Percentiles rank a stretch among this genome's conserved stretches.
Evolutionary conservation across 2,888 invertebrate species (phyloP).

Genomic region (Endomychus coccineus): DNA sequence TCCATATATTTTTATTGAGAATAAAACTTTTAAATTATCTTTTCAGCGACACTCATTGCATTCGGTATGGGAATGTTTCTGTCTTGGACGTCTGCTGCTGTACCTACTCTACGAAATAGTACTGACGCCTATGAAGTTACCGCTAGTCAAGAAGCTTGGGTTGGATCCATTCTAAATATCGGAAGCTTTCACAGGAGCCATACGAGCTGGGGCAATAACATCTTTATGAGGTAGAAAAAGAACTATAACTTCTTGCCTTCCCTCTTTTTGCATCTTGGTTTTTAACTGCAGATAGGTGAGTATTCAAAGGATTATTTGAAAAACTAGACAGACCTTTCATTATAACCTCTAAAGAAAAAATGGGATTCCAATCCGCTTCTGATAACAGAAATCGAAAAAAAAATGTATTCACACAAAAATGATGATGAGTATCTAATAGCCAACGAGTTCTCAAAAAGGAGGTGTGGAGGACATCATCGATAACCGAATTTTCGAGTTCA

Average conservation of each 20-base stretch:
- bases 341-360: too few species aligned
- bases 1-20: too few species aligned
- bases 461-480: too few species aligned
- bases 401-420: too few species aligned
- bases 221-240: constrained; percentile 51
- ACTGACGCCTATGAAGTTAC: constrained; percentile 23
- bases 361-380: too few species aligned
- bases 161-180: constrained; percentile 49
- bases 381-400: too few species aligned
- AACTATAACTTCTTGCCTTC: constrained; percentile 46
- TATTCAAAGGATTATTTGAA: too few species aligned
- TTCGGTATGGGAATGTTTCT: constrained; percentile 52
- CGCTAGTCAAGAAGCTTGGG: constrained; percentile 47
- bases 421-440: too few species aligned
- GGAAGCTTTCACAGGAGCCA: constrained; percentile 51
- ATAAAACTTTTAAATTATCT: too few species aligned
- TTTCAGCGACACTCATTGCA: constrained; percentile 52
- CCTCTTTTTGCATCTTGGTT: constrained; percentile 52
- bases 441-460: too few species aligned
- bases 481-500: too few species aligned
- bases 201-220: constrained; percentile 50
- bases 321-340: too few species aligned
- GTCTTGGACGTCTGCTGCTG: constrained; percentile 53
- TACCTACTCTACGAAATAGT: constrained; percentile 41
- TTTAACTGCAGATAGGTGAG: constrained; percentile 50